Conservation (phyloP, 2,113 vertebrate species). For the Paradoxurus hermaphroditus region DNA sequence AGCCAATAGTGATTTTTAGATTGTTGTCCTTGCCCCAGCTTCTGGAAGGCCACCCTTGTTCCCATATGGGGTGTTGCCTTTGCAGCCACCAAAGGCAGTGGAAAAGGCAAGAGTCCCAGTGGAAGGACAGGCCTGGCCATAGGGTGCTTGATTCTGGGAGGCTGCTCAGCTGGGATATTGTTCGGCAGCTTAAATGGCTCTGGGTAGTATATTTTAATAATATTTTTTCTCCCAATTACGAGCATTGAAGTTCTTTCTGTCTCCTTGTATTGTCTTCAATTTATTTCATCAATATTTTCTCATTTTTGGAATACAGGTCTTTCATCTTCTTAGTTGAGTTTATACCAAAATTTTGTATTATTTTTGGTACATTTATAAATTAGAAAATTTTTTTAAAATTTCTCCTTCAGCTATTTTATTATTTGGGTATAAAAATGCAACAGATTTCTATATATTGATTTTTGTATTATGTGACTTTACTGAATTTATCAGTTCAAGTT, state of each 20-base stretch:
- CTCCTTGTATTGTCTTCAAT: neutral
- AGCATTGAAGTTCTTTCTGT: neutral
- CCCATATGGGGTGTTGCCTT: too few relatives aligned
- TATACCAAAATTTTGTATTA: neutral
- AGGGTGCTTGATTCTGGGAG: too few relatives aligned
- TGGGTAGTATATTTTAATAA: neutral
- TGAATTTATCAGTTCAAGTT: neutral
- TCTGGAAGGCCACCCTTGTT: too few relatives aligned
- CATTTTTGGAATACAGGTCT: neutral
- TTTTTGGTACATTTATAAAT: neutral
- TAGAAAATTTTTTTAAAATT: neutral
- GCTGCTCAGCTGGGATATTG: too few relatives aligned
- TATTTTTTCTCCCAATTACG: neutral
- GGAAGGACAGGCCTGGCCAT: too few relatives aligned
- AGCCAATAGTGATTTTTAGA: too few relatives aligned
- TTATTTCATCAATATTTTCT: neutral
- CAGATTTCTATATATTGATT: neutral
- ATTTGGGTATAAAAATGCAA: neutral
- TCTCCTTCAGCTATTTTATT: neutral
- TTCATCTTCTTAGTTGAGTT: neutral
- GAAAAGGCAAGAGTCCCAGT: too few relatives aligned
- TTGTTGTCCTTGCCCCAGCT: too few relatives aligned
- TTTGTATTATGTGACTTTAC: neutral
- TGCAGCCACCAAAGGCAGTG: too few relatives aligned
- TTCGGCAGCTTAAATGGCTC: neutral